Evolutionary conservation across 2,888 invertebrate genomes (phyloP).

Genomic region (Mesoligia furuncula): DNA sequence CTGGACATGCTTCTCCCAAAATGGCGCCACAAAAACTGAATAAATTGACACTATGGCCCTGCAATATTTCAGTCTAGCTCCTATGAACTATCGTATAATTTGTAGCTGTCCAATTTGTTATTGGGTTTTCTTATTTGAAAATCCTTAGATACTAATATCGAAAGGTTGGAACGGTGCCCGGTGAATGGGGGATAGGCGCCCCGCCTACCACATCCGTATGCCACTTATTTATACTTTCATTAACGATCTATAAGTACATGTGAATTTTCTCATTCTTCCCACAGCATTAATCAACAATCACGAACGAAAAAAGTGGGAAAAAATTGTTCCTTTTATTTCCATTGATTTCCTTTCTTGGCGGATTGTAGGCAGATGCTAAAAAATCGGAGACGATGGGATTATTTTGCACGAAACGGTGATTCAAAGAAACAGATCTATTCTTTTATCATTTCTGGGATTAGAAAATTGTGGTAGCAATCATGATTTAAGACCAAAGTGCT

Average conservation of each 20-base stretch:
- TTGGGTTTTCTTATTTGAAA: neutral
- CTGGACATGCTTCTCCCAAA: neutral
- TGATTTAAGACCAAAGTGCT: neutral
- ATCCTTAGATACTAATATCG: neutral
- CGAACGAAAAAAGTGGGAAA: constrained; percentile 18
- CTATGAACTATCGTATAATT: neutral
- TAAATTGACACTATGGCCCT: neutral
- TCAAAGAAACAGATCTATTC: constrained; percentile 23
- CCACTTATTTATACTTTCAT: constrained; percentile 28
- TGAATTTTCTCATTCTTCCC: constrained; percentile 17
- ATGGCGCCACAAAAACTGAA: neutral
- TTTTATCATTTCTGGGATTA: neutral
- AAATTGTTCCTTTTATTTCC: constrained; percentile 16
- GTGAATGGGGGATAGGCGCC: neutral
- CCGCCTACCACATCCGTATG: constrained; percentile 12
- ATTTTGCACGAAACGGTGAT: constrained; percentile 3
- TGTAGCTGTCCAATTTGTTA: neutral
- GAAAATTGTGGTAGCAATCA: neutral
- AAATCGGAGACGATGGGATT: constrained; percentile 25
- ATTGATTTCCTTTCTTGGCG: constrained; percentile 22
- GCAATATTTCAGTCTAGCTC: neutral
- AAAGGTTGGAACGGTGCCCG: constrained; percentile 13
- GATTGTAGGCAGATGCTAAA: neutral
- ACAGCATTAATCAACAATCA: constrained; percentile 16
- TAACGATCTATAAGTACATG: neutral